Evolutionary conservation across 2,888 invertebrate genomes (phyloP), one percentile per base, ranked within the genome.

Genomic region (Chalcosyrphus nemorum): DNA sequence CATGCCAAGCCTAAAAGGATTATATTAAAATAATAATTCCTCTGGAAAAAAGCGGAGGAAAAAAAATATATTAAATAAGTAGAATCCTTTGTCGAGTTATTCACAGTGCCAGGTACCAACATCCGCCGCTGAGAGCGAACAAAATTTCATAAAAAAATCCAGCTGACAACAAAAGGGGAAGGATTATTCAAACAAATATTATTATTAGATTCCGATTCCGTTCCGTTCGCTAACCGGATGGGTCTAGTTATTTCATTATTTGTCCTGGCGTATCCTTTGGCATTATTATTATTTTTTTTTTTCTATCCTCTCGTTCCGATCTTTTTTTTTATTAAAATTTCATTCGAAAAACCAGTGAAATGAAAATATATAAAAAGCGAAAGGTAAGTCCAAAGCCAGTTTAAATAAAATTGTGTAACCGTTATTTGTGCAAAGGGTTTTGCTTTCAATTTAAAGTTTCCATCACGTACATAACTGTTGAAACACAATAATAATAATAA

Each of bases 151-250:
- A 19, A 29, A 47, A 59, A 24, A 17, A 6, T 9, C 5, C 5
- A 35, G 17, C 0, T n/a, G 7, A 35, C 11, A 17, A 38, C 21
- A 19, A 9, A 43, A 9, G 11, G 13, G n/a, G 5, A 5, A 4
- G 47, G 43, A 29, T 41, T 72, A 54, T 32, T 21, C 61, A 61
- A 50, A 50, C 71, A 61, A 72, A 61, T 63, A 54, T 54, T 61
- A 52, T 61, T 72, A 61, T 72, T 52, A 72, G 41, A 72, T 29
- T 52, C 21, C 17, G 27, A 71, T 71, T 32, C 24, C n/a, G 35
- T 71, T 32, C 24, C n/a, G 35, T 27, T 45, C 15, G 27, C 47
- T 38, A 47, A 24, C 32, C 15, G 45, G 32, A 21, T 9, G 35
- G 29, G 35, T 35, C 17, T 19, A 17, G 32, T 32, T 57, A 41